Percentiles rank a stretch among this genome's conserved stretches.
Conservation (phyloP, 2,888 invertebrate species). For the Caradrina kadenii region DNA sequence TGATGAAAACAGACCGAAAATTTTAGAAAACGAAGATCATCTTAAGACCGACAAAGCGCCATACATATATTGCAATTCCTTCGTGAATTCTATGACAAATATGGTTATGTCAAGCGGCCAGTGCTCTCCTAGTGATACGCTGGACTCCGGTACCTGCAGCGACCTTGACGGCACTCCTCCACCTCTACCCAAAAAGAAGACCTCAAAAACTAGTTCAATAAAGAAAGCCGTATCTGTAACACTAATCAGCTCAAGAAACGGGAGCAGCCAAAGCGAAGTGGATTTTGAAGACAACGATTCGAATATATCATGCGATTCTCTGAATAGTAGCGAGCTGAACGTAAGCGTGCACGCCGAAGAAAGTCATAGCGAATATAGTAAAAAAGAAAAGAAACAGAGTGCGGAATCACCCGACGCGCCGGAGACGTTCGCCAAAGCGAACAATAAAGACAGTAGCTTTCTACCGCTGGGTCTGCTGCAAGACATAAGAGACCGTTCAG, state of each 20-base stretch:
- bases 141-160: constrained; percentile 96
- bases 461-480: constrained; percentile 92
- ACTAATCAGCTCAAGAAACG: constrained; percentile 88
- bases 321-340: constrained; percentile 93
- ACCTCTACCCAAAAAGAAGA: constrained; percentile 92
- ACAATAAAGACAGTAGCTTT: constrained; percentile 86
- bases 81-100: constrained; percentile 87
- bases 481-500: constrained; percentile 93
- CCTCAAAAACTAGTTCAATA: constrained; percentile 85
- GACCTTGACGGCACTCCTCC: constrained; percentile 95
- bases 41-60: constrained; percentile 86
- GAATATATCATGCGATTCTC: constrained; percentile 95
- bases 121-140: constrained; percentile 95
- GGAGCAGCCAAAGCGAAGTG: constrained; percentile 92
- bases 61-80: constrained; percentile 92
- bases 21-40: constrained; percentile 88
- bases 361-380: constrained; percentile 84
- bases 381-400: constrained; percentile 83
- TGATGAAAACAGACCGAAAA: constrained; percentile 84
- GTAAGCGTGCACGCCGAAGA: constrained; percentile 88
- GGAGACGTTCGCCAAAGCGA: constrained; percentile 77
- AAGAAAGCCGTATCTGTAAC: constrained; percentile 90
- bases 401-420: constrained; percentile 79
- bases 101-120: constrained; percentile 95
- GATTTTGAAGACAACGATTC: constrained; percentile 94